Conservation (phyloP, 2,888 invertebrate species). For the Dolichomitus sp. region DNA sequence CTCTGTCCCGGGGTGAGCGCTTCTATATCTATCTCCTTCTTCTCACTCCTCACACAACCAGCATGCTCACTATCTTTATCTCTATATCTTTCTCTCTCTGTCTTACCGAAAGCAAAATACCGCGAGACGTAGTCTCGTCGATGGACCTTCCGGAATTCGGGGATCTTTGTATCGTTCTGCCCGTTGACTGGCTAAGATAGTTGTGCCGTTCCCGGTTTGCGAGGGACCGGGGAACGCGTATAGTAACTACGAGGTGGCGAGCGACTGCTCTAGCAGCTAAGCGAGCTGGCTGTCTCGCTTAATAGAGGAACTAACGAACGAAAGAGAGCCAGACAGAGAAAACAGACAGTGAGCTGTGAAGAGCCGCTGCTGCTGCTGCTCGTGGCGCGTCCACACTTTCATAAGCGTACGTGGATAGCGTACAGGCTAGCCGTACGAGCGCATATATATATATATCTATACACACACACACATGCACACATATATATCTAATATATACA, state of each 20-base stretch:
- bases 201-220: conserved; percentile 24
- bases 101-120: conserved; percentile 34
- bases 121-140: conserved; percentile 22
- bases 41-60: not conserved
- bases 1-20: not conserved
- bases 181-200: conserved; percentile 1
- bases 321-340: conserved; percentile 36
- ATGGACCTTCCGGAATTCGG: conserved; percentile 61
- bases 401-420: conserved; percentile 62
- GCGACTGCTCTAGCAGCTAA: not conserved
- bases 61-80: not conserved
- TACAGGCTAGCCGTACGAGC: conserved; percentile 20
- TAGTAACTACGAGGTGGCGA: conserved; percentile 30
- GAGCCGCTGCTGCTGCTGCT: conserved; percentile 49
- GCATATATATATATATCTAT: conserved; percentile 14
- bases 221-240: conserved; percentile 4
- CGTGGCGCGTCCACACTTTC: conserved; percentile 67
- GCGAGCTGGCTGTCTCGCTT: not conserved
- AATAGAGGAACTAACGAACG: not conserved
- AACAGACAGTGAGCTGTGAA: conserved; percentile 41
- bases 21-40: not conserved
- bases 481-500: conserved; percentile 8
- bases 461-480: not conserved
- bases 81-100: not conserved
- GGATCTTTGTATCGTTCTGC: conserved; percentile 21